Evolutionary conservation across 1,140 invertebrate genomes (phyloP), one percentile per base, ranked within the genome.

Genomic region (Adoxophyes honmai): DNA sequence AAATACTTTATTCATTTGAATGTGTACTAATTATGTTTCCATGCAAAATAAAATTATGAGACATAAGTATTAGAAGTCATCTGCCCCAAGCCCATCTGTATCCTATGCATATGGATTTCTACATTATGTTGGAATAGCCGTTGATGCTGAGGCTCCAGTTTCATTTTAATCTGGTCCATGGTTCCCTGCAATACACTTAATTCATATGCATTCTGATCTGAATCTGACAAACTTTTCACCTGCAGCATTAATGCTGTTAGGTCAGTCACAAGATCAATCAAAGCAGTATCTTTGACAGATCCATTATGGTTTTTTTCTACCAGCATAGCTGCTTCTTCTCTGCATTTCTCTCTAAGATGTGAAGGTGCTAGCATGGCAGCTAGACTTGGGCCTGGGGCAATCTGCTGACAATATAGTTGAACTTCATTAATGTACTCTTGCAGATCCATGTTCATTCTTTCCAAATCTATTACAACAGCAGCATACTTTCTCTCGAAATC

Each of bases 401-500:
- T 94, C 90, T 98, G 95, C 62, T 95, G 93, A 78, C 96, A 97
- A 62, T 94, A 94, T 65, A 90, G 88, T 91, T 98, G 97, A 48
- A 98, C 94, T 64, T 95, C 93, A 71, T 95, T 94, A 15, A 98
- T 91, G 81, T 95, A 95, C 34, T 95, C 93, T 82, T 96, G 94
- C 15, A 99, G 91, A 82, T 97, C 95, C 60, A 92, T 91, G 86
- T 99, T 99, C 81, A 99, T 93, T 67, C 94, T 94, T 73, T 99
- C 98, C 56, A 99, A 91, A 63, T 98, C 96, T 48, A 99, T 93
- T 0, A 99, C 93, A 68, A 95, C 92, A 18, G 92, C 92, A 7
- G 98, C 97, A 89, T 99, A 99, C 75, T 92, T 92, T 69, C 94
- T 93, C 83, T 98, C 95, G 84, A 98, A 98, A 70, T 98, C 96